phyloP scores from a whole-genome alignment of 2,797 vertebrate species.

The Toxotes lorentzi region DNA sequence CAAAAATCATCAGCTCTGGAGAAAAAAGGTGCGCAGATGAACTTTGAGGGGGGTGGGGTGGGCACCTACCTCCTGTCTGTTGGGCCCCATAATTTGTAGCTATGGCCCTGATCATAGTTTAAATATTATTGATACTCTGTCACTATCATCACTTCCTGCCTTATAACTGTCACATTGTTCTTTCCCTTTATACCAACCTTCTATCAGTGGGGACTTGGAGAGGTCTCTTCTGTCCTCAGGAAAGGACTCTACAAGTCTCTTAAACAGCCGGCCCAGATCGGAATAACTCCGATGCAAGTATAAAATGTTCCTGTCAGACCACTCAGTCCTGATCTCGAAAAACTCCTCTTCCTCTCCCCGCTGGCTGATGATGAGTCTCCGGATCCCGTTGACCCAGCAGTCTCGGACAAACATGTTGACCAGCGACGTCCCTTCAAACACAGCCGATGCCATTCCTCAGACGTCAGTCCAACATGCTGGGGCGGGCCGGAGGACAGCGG shows the following conservation, averaged over 20 bases:
- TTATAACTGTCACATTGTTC: neutral
- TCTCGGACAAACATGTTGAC: conserved; percentile 98
- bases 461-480: conserved; percentile 79
- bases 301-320: conserved; percentile 96
- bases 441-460: conserved; percentile 92
- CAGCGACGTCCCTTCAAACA: conserved; percentile 97
- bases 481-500: conserved; percentile 32
- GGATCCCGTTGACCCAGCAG: conserved; percentile 98
- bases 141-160: neutral
- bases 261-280: conserved; percentile 91
- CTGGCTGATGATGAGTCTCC: conserved; percentile 92
- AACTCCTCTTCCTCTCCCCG: conserved; percentile 96
- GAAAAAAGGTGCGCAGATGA: neutral
- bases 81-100: neutral
- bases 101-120: conserved; percentile 15
- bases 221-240: conserved; percentile 92
- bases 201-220: conserved; percentile 88
- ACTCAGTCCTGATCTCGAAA: conserved; percentile 97
- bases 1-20: neutral
- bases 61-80: neutral
- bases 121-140: too few relatives aligned
- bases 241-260: conserved; percentile 91
- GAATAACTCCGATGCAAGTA: conserved; percentile 95
- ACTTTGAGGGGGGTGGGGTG: neutral
- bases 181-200: conserved; percentile 85